Evolutionary conservation across 2,113 vertebrate genomes (phyloP).

Genomic region (Lasiurus cinereus): DNA sequence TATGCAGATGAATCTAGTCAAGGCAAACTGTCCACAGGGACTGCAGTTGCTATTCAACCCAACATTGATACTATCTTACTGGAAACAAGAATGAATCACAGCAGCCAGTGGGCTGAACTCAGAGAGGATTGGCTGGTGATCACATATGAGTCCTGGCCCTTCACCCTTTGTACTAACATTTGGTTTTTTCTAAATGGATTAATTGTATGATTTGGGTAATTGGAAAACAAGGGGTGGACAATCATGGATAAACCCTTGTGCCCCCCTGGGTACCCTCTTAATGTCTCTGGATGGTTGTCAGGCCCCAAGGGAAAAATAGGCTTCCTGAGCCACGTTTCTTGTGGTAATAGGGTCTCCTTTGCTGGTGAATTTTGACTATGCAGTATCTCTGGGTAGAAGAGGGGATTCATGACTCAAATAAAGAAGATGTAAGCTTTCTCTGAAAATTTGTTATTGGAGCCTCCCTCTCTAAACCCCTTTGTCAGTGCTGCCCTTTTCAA

Average conservation of each 20-base stretch:
- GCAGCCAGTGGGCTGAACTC: background rate
- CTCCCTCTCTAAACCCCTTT: background rate
- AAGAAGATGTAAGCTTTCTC: background rate
- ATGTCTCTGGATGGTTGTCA: background rate
- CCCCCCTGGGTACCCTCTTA: background rate
- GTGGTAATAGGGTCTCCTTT: background rate
- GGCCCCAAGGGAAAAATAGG: background rate
- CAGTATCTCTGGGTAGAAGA: background rate
- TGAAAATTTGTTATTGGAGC: background rate
- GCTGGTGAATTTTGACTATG: background rate
- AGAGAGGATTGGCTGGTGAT: background rate
- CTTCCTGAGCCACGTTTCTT: background rate
- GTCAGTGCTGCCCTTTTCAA: background rate
- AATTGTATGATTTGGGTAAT: background rate
- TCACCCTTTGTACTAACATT: background rate
- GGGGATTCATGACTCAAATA: background rate
- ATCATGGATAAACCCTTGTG: background rate
- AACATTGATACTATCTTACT: background rate
- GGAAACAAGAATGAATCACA: background rate
- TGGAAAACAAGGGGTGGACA: background rate
- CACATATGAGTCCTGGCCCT: background rate
- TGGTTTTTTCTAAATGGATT: background rate
- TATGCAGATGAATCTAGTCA: background rate
- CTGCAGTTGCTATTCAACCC: background rate
- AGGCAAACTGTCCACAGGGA: background rate